Base-by-base conservation (phyloP, 2,888 invertebrate species). In the Trichopoda pennipes region DNA sequence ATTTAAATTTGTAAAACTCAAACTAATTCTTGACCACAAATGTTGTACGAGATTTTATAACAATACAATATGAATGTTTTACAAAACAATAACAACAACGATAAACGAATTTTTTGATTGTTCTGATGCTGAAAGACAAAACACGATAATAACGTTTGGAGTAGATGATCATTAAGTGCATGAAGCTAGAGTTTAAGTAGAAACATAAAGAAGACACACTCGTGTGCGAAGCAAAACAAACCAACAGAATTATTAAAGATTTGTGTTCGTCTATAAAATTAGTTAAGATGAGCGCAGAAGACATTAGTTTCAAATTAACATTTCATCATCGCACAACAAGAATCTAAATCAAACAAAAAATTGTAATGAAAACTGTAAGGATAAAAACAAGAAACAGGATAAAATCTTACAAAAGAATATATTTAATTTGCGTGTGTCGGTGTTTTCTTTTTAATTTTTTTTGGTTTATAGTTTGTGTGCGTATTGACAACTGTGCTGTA, bases 401-500 rank as follows among this genome's bases (percentile, higher is more conserved):
- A 56, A 23, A 3, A 14, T 3, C 44, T 28, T 44, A 44, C 1
- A 44, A 49, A n/a, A 42, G 6, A 4, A 35, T 32, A 4, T 19
- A 28, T n/a, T 53, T 9, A 53, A 51, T 35, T 69, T 49, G 0
- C 32, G 53, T 55, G 28, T 49, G 19, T 51, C 6, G 47, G 53
- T 55, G 28, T 49, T n/a, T 51, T 6, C 47, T 21, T 68, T 21
- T 70, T 44, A 21, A 38, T 49, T 47, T 42, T 53, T 38, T 51
- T 68, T 2, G 28, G 56, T 64, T 19, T 28, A 49, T 38, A 75
- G 74, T 84, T 70, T 44, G 44, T 60, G 42, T 51, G 23, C 72
- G 2, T 85, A 81, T 86, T 84, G 72, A 81, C 70, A 21, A 84
- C 38, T 77, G 63, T 80, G 23, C 16, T 86, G 38, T 81, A 87